Percentiles rank a stretch among this genome's conserved stretches.
phyloP scores from a whole-genome alignment of 2,888 invertebrate species.

The Scaeva pyrastri region DNA sequence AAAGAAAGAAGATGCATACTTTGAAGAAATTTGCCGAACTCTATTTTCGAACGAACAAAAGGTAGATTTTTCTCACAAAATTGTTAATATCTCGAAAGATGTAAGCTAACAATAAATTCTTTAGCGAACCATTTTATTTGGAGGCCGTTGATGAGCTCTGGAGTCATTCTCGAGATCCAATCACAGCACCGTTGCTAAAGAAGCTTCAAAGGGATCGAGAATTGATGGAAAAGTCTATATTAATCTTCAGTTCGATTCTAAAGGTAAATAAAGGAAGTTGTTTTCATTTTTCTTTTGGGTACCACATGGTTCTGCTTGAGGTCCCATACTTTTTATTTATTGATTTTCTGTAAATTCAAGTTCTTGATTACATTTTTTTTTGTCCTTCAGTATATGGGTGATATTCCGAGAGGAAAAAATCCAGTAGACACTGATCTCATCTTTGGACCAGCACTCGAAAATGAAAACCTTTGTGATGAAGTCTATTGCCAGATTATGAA shows the following conservation, averaged over 20 bases:
- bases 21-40: constrained; percentile 93
- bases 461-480: constrained; percentile 93
- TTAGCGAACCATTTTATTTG: constrained; percentile 85
- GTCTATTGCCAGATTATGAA: constrained; percentile 97
- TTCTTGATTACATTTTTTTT: no score
- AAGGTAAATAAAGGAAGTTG: no score
- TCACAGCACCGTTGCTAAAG: constrained; percentile 92
- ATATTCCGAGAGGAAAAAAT: constrained; percentile 91
- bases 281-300: neutral
- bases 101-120: neutral
- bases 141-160: constrained; percentile 89
- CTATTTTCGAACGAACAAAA: constrained; percentile 87
- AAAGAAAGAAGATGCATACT: constrained; percentile 91
- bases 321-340: neutral
- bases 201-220: constrained; percentile 90
- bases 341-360: neutral
- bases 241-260: constrained; percentile 90
- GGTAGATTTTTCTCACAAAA: neutral
- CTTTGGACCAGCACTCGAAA: constrained; percentile 90
- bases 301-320: neutral
- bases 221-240: constrained; percentile 89
- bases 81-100: neutral
- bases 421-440: constrained; percentile 94
- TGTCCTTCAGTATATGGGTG: constrained; percentile 90
- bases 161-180: constrained; percentile 91